Evolutionary conservation across 1,140 invertebrate genomes (phyloP), one percentile per base, ranked within the genome.

Genomic region (Drosophila tani): DNA sequence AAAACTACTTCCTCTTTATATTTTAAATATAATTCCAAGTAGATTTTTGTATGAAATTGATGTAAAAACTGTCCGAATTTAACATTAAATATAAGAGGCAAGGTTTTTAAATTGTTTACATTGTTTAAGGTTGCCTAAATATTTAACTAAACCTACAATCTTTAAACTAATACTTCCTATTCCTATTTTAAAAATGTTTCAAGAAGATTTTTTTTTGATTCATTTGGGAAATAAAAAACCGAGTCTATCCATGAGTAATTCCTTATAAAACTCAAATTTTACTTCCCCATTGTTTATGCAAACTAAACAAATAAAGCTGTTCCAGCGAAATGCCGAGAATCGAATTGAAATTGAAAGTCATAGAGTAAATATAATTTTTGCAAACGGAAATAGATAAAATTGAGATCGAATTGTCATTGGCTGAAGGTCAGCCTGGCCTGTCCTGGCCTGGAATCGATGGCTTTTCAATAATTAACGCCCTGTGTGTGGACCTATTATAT

Each of bases 391-490:
- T 63, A 63, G 27, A 58, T 35, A 0, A n/a, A 73, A 15, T 40
- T 38, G 9, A 53, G 62, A 55, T 69, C 5, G 67, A 73, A 64
- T 29, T 81, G 24, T 55, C 46, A 79, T 66, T 71, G 67, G 14
- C 35, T 73, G 67, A 73, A 73, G 69, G 69, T 73, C 69, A 60
- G 55, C 38, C 6, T 29, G 27, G 17, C 7, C 17, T 38, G 32
- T 17, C 51, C 47, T 74, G 32, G 19, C 53, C 53, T 80, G 60
- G 38, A 64, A 74, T 69, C 21, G 47, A 51, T 79, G 45, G 51
- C 21, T 66, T 75, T 76, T 51, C 53, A 66, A 76, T 71, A 69
- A 66, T 59, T 43, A 58, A 68, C 50, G 45, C 63, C 62, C 62
- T 68, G 12, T 5, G 63, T 50, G 40, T 46, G 29, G 17, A 24